Conservation (phyloP, 1,140 invertebrate genomes). For the Pseudomyrmex concolor region DNA sequence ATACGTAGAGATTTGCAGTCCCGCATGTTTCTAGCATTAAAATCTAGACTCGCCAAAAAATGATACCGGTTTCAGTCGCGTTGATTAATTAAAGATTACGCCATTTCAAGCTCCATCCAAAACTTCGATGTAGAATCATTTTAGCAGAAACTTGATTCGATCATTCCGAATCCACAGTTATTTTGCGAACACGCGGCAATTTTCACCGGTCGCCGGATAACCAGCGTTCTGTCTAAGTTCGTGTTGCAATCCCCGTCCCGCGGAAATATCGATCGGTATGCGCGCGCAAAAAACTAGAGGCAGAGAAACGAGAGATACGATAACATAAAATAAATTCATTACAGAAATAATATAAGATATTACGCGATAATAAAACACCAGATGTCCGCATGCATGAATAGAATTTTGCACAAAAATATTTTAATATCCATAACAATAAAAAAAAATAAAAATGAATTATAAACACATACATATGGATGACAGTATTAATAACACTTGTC, state of each 20-base stretch:
- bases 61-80: slow-evolving; percentile 30
- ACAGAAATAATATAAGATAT: too few relatives aligned
- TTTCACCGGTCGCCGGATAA: slow-evolving; percentile 7
- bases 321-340: not conserved
- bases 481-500: not conserved
- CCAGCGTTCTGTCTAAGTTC: not conserved
- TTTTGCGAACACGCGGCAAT: not conserved
- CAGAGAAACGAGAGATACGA: not conserved
- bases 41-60: not conserved
- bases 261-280: slow-evolving; percentile 54
- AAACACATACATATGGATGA: not conserved
- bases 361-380: not conserved
- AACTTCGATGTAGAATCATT: not conserved
- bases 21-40: not conserved
- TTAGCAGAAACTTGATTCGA: not conserved
- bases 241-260: not conserved
- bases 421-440: not conserved
- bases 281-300: not conserved
- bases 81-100: not conserved
- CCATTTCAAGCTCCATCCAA: not conserved
- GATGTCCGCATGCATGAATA: not conserved
- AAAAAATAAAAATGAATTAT: not conserved
- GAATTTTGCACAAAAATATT: too few relatives aligned
- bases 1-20: not conserved
- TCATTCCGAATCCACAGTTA: not conserved